A percentile compares a stretch with the other conserved stretches of the same genome.
Evolutionary conservation across 2,113 vertebrate genomes (phyloP).

Genomic region (Anhinga rufa): DNA sequence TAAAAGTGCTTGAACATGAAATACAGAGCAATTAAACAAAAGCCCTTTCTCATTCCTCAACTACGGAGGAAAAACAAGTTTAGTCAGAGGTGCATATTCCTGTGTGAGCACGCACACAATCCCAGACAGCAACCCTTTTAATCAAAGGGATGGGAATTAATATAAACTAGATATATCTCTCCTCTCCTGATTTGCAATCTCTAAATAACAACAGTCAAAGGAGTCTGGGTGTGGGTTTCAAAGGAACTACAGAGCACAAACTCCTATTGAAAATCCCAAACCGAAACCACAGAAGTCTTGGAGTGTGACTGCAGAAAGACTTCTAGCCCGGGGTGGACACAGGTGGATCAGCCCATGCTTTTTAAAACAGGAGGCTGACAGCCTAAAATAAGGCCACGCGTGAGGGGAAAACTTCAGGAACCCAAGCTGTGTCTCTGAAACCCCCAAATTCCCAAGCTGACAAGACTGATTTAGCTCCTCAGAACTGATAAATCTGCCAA

Average conservation of each 20-base stretch:
- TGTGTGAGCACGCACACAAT: background rate
- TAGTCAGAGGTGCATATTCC: background rate
- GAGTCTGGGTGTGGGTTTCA: conserved; percentile 34
- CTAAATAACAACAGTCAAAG: background rate
- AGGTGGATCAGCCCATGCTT: background rate
- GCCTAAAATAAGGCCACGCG: rapidly evolving
- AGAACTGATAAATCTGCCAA: background rate
- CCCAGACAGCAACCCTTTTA: background rate
- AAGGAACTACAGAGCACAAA: background rate
- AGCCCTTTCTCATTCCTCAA: background rate
- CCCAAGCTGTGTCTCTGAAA: background rate
- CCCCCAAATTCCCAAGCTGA: background rate
- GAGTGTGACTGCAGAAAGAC: background rate
- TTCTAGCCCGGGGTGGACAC: background rate
- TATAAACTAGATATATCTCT: background rate
- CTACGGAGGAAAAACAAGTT: conserved; percentile 23
- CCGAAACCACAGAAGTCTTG: rapidly evolving
- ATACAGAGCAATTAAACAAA: conserved; percentile 2
- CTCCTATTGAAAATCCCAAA: background rate
- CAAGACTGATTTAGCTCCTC: background rate
- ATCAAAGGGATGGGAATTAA: background rate
- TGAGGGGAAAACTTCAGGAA: background rate
- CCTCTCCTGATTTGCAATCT: background rate
- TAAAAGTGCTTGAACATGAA: conserved; percentile 10
- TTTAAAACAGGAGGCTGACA: background rate